Evolutionary conservation across 2,888 invertebrate genomes (phyloP).

Genomic region (Plagiodera versicolora): DNA sequence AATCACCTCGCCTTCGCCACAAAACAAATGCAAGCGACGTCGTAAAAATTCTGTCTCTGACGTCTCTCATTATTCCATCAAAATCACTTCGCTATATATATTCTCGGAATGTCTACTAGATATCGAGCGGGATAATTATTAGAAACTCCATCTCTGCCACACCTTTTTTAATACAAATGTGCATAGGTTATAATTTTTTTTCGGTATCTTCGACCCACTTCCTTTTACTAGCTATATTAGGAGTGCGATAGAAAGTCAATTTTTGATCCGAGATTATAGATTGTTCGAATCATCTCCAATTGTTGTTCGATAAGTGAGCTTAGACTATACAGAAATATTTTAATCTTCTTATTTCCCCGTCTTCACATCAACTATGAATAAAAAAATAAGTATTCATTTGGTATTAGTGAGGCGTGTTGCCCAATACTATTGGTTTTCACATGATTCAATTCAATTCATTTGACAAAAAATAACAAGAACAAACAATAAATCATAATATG

Average conservation of each 20-base stretch:
- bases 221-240: conserved; percentile 1
- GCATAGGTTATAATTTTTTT: conserved; percentile 7
- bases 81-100: neutral
- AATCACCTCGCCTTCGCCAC: neutral
- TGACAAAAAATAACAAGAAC: too few relatives aligned
- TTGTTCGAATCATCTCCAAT: neutral
- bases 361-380: too few relatives aligned
- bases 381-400: too few relatives aligned
- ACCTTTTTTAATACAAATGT: conserved; percentile 17
- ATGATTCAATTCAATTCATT: too few relatives aligned
- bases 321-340: too few relatives aligned
- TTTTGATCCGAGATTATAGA: neutral
- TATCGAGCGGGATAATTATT: conserved; percentile 20
- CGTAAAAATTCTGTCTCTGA: neutral
- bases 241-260: neutral
- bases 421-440: too few relatives aligned
- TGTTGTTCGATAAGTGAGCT: neutral
- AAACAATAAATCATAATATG: too few relatives aligned
- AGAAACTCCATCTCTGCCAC: conserved; percentile 25
- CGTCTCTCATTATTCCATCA: neutral
- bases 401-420: too few relatives aligned
- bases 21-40: neutral
- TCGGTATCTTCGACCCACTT: conserved; percentile 9
- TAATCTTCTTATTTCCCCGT: too few relatives aligned
- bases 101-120: conserved; percentile 15